phyloP scores from a whole-genome alignment of 2,888 invertebrate genomes.

The Caprella mutica region DNA sequence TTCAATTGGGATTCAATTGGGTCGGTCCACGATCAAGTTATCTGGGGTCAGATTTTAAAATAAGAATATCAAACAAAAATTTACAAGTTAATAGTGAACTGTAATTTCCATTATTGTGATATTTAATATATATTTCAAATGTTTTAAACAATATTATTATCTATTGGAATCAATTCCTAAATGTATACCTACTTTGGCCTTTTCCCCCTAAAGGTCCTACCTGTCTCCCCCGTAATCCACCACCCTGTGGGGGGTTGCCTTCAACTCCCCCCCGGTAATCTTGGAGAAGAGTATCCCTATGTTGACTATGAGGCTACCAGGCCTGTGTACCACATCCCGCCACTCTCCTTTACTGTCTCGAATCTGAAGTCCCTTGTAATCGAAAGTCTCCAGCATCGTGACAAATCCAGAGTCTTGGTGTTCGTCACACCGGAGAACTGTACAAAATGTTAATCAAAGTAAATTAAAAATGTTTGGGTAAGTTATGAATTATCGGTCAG shows the following conservation, averaged over 20 bases:
- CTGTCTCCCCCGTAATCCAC: constrained; percentile 17
- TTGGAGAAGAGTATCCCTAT: constrained; percentile 22
- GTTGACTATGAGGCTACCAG: constrained; percentile 26
- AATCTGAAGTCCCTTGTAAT: constrained; percentile 31
- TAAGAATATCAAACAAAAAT: too few species aligned
- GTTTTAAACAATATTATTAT: not conserved
- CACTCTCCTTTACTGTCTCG: constrained; percentile 17
- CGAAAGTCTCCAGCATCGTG: constrained; percentile 20
- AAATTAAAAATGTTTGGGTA: too few species aligned
- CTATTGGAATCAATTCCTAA: not conserved
- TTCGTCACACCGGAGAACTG: constrained; percentile 16
- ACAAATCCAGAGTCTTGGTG: constrained; percentile 24
- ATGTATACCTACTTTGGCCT: too few species aligned
- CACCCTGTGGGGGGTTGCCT: constrained; percentile 31
- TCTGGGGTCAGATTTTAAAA: too few species aligned
- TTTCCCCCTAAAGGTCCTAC: not conserved
- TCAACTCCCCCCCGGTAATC: constrained; percentile 25
- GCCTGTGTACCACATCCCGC: constrained; percentile 20
- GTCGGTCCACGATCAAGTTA: too few species aligned
- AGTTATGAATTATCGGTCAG: too few species aligned
- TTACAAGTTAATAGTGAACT: too few species aligned
- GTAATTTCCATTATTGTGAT: too few species aligned
- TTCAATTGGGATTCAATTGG: too few species aligned
- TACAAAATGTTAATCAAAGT: not conserved
- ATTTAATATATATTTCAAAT: not conserved